Base-by-base conservation (phyloP, 1,140 invertebrate genomes). In the Spodoptera litura region DNA sequence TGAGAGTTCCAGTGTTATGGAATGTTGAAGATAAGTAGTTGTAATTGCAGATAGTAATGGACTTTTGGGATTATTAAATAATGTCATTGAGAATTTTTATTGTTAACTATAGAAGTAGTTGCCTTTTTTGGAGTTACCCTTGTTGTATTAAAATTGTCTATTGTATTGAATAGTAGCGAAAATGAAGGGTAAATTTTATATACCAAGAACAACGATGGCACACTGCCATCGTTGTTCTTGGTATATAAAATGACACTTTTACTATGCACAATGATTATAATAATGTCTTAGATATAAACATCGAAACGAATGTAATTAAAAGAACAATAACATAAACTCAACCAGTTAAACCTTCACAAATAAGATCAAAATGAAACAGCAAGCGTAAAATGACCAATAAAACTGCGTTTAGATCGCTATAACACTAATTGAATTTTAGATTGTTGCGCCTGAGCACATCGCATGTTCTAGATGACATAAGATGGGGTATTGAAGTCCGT, bases 391-490 rank as follows among this genome's bases (percentile, higher is more conserved):
- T 64, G 61, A 15, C 4, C 3, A 13, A 64, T 44, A 49, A 20
- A 66, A 66, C 15, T 10, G 35, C 62, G 49, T 66, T 4, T 49
- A 66, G 62, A 66, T 49, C 49, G 66, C 27, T 31, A 27, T 52
- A 52, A 70, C 51, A 52, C 38, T 70, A 70, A 70, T 70, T 70
- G 66, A 70, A 53, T 53, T 53, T 31, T 12, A 52, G 13, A 70
- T 70, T 52, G 66, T 49, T 70, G 49, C 25, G 52, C 20, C 3
- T 13, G 20, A 31, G 5, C 38, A 70, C n/a, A 13, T 70, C 15
- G 66, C 66, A 53, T 70, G 66, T 52, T 53, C 27, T 2, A n/a
- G 20, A 68, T 68, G 64, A 68, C 44, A 68, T 68, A 70, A 70
- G 44, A 53, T 31, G 38, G n/a, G 25, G 38, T 15, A 66, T n/a